Conservation (phyloP, 2,797 vertebrate species). For the Hoplostethus mediterraneus region DNA sequence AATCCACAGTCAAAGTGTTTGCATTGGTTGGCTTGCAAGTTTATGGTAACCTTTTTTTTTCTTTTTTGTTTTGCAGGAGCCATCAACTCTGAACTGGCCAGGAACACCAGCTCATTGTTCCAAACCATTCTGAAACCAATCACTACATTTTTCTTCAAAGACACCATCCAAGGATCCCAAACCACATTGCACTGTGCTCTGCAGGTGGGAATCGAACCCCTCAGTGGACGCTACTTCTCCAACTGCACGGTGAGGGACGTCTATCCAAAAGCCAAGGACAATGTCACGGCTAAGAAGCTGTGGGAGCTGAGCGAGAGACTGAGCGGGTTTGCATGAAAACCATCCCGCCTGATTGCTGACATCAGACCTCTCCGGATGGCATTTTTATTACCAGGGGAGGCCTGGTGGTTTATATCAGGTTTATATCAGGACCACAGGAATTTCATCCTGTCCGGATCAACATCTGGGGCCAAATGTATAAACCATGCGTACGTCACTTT, state of each 20-base stretch:
- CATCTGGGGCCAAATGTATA: no score
- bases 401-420: no score
- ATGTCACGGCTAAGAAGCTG: conserved; percentile 78
- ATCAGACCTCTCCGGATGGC: no score
- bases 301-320: conserved; percentile 83
- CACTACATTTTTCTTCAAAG: conserved; percentile 69
- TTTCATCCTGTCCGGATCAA: no score
- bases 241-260: conserved; percentile 72
- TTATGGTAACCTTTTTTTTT: no score
- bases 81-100: conserved; percentile 62
- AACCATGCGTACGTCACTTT: no score
- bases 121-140: conserved; percentile 36
- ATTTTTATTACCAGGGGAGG: no score
- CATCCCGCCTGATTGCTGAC: background rate
- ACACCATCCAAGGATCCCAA: conserved; percentile 72
- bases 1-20: no score
- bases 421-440: no score
- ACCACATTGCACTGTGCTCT: conserved; percentile 79
- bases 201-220: conserved; percentile 73
- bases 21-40: no score
- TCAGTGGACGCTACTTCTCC: conserved; percentile 79
- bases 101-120: background rate
- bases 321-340: conserved; percentile 62
- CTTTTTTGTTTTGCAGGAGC: conserved; percentile 45
- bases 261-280: conserved; percentile 69